Evolutionary conservation across 2,797 vertebrate species (phyloP).

Genomic region (Antrozous pallidus): DNA sequence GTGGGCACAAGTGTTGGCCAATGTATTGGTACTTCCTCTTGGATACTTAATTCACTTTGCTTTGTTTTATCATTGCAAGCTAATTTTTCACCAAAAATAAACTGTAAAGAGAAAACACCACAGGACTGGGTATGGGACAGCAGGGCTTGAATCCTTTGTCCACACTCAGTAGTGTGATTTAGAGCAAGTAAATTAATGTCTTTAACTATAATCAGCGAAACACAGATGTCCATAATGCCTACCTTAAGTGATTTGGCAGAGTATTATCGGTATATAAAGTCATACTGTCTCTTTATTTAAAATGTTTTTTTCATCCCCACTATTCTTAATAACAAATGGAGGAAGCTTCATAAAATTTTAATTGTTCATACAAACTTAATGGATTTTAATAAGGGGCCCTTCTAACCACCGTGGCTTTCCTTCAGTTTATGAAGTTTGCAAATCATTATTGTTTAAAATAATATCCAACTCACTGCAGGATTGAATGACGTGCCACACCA

Average conservation of each 20-base stretch:
- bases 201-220: not conserved
- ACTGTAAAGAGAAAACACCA: not conserved
- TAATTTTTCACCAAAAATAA: constrained; percentile 29
- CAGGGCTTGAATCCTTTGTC: not conserved
- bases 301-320: constrained; percentile 27
- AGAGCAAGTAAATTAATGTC: not conserved
- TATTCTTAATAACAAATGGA: constrained; percentile 14
- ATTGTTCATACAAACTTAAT: not conserved
- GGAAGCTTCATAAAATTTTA: not conserved
- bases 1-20: not conserved
- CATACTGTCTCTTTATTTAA: not conserved
- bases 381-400: not conserved
- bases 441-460: constrained; percentile 17
- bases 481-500: not conserved
- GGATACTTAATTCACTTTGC: not conserved
- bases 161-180: not conserved
- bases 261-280: constrained; percentile 5
- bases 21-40: not conserved
- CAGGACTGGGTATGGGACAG: not conserved
- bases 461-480: not conserved
- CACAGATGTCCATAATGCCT: not conserved
- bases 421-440: constrained; percentile 13
- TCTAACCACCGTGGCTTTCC: not conserved
- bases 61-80: not conserved
- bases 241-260: not conserved